Evolutionary conservation across 2,888 invertebrate genomes (phyloP).

Genomic region (Parasteatoda lunata): DNA sequence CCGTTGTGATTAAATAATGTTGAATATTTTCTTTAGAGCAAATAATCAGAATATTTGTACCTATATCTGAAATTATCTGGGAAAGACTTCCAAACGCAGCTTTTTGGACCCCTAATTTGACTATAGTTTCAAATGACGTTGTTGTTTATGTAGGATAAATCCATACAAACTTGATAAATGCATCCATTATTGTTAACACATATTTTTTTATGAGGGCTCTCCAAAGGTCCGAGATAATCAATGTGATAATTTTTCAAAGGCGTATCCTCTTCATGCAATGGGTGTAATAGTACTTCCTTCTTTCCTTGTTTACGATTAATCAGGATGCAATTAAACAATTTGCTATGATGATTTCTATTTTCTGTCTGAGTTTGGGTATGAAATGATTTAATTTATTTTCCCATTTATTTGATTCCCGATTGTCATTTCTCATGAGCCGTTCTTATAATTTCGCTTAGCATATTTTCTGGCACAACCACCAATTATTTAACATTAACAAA

Average conservation of each 20-base stretch:
- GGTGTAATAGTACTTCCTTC: neutral
- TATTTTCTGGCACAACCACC: conserved; percentile 11
- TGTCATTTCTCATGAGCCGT: conserved; percentile 1
- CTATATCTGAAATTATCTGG: conserved; percentile 14
- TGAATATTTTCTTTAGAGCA: neutral
- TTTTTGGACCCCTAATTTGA: neutral
- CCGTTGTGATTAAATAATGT: conserved; percentile 12
- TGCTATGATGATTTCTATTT: neutral
- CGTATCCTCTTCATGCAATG: neutral
- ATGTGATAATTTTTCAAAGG: conserved; percentile 2
- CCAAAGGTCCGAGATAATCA: neutral
- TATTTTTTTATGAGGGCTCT: neutral
- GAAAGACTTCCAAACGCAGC: neutral
- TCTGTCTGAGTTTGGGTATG: neutral
- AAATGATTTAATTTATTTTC: neutral
- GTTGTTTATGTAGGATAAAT: conserved; percentile 3
- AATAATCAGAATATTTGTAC: neutral
- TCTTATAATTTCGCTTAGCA: conserved; percentile 17
- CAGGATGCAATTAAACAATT: neutral
- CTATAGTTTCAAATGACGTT: neutral
- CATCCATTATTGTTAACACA: neutral
- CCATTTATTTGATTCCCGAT: conserved; percentile 3
- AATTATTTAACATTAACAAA: conserved; percentile 5
- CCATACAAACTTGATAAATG: conserved; percentile 8
- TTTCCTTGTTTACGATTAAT: neutral